Base-by-base conservation (phyloP, 2,797 vertebrate species). In the Peromyscus melanophrys region DNA sequence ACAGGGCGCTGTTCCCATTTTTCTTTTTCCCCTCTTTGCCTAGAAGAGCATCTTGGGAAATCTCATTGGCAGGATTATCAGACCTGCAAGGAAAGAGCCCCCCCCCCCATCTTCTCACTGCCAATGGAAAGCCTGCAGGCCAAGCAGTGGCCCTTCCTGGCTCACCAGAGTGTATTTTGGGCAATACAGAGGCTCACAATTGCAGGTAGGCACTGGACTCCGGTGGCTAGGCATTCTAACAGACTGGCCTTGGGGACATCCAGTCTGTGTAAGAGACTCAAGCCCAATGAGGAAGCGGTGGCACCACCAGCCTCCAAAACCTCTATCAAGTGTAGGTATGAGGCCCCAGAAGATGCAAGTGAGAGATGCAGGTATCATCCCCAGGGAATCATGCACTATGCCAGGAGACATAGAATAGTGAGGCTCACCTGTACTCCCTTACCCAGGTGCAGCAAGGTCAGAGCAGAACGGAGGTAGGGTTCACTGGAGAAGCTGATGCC, bases 331-430 rank as follows among this genome's bases (percentile, higher is more conserved):
- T 17, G 4, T 27, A n/a, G 16, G 8, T 29, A 11, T 1, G 0
- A 86, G 67, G 57, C 63, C 67, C 65, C 46, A 40, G 13, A 46
- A 73, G n/a, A 78, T 29, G 1, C 0, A 4, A 52, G 25, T 12
- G 34, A 49, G 67, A 75, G 37, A 67, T 2, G 23, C 21, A 55
- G 31, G 46, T 12, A 21, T 46, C 1, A 19, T 2, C 29, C 63
- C 63, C 43, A 31, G 63, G 40, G 37, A 85, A 29, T 59, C 75
- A 49, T 8, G 19, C 67, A 55, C 5, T 46, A 49, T 57, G 55
- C 67, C 4, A 1, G 25, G 19, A 16, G 11, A 37, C 0, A 0
- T 12, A 1, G 40, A 1, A 17, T n/a, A 43, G n/a, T n/a, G 1
- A 61, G 71, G 59, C n/a, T 25, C 13, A 2, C 11, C 1, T n/a